Evolutionary conservation across 2,797 vertebrate genomes (phyloP).

Genomic region (Poecilia velifera): DNA sequence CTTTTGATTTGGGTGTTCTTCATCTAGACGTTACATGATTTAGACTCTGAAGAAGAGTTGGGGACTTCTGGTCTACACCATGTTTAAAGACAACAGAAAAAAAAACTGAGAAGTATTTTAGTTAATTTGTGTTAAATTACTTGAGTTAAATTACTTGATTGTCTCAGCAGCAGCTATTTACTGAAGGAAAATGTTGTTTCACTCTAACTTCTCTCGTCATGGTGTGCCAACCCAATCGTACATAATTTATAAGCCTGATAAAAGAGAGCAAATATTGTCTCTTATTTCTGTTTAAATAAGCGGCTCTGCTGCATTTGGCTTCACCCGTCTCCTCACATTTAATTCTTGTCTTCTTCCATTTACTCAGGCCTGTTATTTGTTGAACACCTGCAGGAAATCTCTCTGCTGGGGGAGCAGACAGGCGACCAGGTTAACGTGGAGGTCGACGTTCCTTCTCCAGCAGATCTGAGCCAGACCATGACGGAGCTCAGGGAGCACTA

Average conservation of each 20-base stretch:
- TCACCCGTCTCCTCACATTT: slow-evolving; percentile 38
- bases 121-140: neutral
- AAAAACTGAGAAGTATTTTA: neutral
- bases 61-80: neutral
- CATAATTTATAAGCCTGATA: slow-evolving; percentile 28
- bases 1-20: neutral
- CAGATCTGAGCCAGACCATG: slow-evolving; percentile 85
- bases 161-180: slow-evolving; percentile 14
- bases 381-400: slow-evolving; percentile 78
- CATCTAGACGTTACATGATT: neutral
- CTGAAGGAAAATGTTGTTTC: slow-evolving; percentile 5
- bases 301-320: neutral
- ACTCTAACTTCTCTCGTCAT: slow-evolving; percentile 15
- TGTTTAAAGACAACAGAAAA: neutral
- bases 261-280: slow-evolving; percentile 33
- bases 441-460: slow-evolving; percentile 84
- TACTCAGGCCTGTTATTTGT: slow-evolving; percentile 47
- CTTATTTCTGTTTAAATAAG: neutral
- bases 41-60: neutral
- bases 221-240: slow-evolving; percentile 3
- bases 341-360: slow-evolving; percentile 61
- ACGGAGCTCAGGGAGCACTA: slow-evolving; percentile 88
- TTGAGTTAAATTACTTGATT: neutral
- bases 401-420: slow-evolving; percentile 74
- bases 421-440: slow-evolving; percentile 86